Evolutionary conservation across 2,797 vertebrate genomes (phyloP).

Genomic region (Anabacerthia variegaticeps): DNA sequence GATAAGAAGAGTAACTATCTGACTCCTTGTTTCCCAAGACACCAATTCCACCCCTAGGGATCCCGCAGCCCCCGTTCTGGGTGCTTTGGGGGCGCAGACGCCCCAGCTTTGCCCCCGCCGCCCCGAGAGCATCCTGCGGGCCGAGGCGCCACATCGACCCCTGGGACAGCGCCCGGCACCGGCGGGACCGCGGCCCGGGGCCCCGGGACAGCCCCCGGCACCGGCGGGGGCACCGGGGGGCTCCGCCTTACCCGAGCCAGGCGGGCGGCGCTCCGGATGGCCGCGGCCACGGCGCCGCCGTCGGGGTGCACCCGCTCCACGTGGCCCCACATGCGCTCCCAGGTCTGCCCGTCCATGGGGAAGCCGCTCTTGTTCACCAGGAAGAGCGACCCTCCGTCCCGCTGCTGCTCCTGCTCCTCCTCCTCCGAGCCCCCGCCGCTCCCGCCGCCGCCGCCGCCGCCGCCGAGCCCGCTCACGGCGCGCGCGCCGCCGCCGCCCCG

Average conservation of each 20-base stretch:
- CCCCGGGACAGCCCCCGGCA: not conserved
- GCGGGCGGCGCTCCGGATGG: slow-evolving; percentile 85
- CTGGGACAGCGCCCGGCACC: too few relatives aligned
- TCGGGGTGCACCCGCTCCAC: slow-evolving; percentile 90
- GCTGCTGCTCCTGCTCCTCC: slow-evolving; percentile 77
- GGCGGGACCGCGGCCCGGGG: too few relatives aligned
- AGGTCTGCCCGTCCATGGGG: slow-evolving; percentile 89
- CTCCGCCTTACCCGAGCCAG: slow-evolving; percentile 85
- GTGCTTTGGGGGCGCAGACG: rapidly evolving
- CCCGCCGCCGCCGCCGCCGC: slow-evolving; percentile 15
- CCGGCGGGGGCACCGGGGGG: too few relatives aligned
- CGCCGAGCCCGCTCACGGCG: too few relatives aligned
- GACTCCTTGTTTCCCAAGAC: not conserved
- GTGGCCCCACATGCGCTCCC: slow-evolving; percentile 95
- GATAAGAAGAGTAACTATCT: not conserved
- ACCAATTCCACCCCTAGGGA: not conserved
- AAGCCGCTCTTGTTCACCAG: slow-evolving; percentile 93
- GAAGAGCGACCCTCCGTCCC: slow-evolving; percentile 90
- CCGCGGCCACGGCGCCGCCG: slow-evolving; percentile 88
- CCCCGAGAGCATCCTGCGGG: not conserved
- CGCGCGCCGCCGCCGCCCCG: too few relatives aligned
- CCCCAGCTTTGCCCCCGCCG: rapidly evolving
- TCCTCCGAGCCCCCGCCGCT: slow-evolving; percentile 82
- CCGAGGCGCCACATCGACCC: not conserved
- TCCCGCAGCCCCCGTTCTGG: not conserved